These are phyloP conservation scores for Pyrrhia umbra DNA, from an alignment of 2,888 invertebrate species.

Conservation along the genomic window DNA sequence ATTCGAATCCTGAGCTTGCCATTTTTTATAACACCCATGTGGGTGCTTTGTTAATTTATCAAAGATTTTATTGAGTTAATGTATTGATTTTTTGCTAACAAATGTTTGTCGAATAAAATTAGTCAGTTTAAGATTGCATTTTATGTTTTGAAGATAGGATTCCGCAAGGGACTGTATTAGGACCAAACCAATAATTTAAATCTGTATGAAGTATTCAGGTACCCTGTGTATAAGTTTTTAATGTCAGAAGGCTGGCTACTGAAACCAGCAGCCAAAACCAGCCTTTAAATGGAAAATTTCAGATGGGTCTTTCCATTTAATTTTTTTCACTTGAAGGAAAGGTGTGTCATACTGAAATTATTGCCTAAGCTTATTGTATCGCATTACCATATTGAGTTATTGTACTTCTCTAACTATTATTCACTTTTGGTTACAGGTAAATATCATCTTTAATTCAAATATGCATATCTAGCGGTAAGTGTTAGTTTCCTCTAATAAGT, in stretches of 20 bases:
- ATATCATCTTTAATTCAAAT: neutral
- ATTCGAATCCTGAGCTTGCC: conserved; percentile 68
- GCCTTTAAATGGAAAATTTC: neutral
- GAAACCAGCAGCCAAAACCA: neutral
- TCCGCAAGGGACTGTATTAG: neutral
- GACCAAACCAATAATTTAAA: neutral
- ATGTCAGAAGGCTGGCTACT: neutral
- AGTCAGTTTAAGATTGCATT: neutral
- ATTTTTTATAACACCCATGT: conserved; percentile 72
- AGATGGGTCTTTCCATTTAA: neutral
- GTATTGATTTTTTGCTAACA: conserved; percentile 37
- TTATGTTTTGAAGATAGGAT: neutral
- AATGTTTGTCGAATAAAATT: neutral
- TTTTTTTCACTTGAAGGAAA: too few species aligned
- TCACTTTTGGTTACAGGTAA: conserved; percentile 50
- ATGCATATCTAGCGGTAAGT: conserved; percentile 15
- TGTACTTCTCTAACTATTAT: neutral
- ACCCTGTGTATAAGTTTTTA: too few species aligned
- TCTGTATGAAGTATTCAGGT: too few species aligned
- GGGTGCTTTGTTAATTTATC: conserved; percentile 69
- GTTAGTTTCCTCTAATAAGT: neutral
- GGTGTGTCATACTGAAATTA: neutral
- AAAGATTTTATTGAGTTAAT: conserved; percentile 49
- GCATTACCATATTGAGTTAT: neutral
- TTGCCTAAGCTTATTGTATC: neutral